Base-by-base conservation (phyloP, 2,888 invertebrate species). In the Leucozona laternaria region DNA sequence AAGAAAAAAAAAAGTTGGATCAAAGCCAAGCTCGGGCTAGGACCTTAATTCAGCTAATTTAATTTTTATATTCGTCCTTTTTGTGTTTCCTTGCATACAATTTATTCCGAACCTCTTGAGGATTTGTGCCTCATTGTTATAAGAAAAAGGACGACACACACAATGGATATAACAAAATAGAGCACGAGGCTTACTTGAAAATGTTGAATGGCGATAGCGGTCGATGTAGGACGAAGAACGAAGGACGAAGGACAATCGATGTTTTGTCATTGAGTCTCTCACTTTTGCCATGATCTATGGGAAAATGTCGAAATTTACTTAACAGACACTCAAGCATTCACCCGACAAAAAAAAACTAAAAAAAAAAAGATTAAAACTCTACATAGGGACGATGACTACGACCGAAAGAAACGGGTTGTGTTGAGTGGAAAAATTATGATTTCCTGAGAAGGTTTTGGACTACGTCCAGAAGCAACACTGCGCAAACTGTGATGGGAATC, bases 391-490 rank as follows among this genome's bases (percentile, higher is more conserved):
- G 31, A 8, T 31, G 22, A 2, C 22, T 28, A 37, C 34, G 60
- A 60, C 60, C 62, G 10, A 64, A 71, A 43, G 60, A 73, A 62
- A 17, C 25, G 8, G 71, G 40, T 76, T 66, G 43, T 48, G 64
- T 20, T 57, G 71, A 64, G 55, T 60, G 77, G 82, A 60, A 70
- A 75, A 83, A 71, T 71, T 37, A 72, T 79, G 48, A 76, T 66
- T 79, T 79, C 64, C 66, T 80, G 64, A 20, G 37, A 72, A 66
- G 64, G 50, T 64, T 80, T 79, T 84, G 84, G 84, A 76, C 31
- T 28, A 17, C 31, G 22, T 76, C 84, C 84, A 84, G 76, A 79
- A 84, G 80, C 84, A 84, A 84, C 84, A 84, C 84, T 84, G 84
- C 84, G 84, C 84, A 84, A 80, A 80, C 80, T 76, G 58, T 71